These are phyloP conservation scores for Halictus quadricinctus DNA, from an alignment of 2,888 invertebrate genomes.

Conservation along the genomic window DNA sequence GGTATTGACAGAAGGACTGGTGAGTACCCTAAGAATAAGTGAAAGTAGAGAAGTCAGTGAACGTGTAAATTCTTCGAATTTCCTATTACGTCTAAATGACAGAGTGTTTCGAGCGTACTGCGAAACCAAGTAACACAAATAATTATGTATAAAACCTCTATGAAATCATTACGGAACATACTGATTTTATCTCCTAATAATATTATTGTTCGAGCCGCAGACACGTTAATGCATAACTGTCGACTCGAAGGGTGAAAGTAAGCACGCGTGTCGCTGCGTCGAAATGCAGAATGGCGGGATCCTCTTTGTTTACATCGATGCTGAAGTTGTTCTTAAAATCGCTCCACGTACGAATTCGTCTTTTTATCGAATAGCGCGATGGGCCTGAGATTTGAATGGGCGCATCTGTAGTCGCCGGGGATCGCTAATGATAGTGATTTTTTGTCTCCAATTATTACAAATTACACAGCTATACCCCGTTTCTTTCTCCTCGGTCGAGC, in stretches of 20 bases:
- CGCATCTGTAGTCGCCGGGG: background rate
- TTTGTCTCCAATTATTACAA: slow-evolving; percentile 41
- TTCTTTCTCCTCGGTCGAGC: slow-evolving; percentile 13
- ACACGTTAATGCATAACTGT: background rate
- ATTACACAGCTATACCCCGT: slow-evolving; percentile 29
- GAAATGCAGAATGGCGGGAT: background rate
- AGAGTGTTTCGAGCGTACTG: too few relatives aligned
- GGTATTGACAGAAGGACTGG: too few relatives aligned
- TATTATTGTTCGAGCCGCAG: background rate
- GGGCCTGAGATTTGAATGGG: slow-evolving; percentile 2
- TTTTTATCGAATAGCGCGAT: background rate
- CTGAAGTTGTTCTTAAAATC: background rate
- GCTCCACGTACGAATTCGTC: slow-evolving; percentile 1
- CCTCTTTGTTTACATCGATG: background rate
- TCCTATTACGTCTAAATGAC: too few relatives aligned
- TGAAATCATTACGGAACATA: too few relatives aligned
- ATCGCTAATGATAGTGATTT: slow-evolving; percentile 29
- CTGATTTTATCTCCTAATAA: too few relatives aligned
- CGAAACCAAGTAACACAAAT: too few relatives aligned
- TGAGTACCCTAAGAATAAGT: too few relatives aligned
- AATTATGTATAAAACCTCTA: too few relatives aligned
- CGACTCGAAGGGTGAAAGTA: background rate
- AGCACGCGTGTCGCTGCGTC: too few relatives aligned
- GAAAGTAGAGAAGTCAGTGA: too few relatives aligned
- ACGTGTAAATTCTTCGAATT: too few relatives aligned